phyloP scores from a whole-genome alignment of 2,797 vertebrate species.

The Oreortyx pictus region DNA sequence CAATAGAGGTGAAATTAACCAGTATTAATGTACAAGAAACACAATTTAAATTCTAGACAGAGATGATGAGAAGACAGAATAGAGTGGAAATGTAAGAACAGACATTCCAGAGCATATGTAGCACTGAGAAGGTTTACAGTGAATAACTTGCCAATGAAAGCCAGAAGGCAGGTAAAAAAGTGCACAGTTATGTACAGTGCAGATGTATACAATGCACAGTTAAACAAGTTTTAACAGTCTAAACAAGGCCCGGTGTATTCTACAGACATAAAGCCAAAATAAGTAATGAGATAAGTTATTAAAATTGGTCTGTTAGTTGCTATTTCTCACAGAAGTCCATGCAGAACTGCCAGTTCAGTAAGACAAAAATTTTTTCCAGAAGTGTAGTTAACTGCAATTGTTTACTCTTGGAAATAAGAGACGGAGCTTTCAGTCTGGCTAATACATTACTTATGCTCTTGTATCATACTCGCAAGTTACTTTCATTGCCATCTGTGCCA shows the following conservation, averaged over 20 bases:
- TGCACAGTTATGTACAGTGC: background rate
- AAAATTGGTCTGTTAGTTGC: background rate
- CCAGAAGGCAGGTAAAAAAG: background rate
- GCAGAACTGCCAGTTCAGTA: background rate
- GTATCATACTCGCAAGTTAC: background rate
- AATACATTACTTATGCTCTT: background rate
- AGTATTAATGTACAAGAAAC: background rate
- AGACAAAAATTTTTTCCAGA: background rate
- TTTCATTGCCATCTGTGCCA: background rate
- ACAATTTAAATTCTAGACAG: background rate
- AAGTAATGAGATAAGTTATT: background rate
- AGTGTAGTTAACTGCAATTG: background rate
- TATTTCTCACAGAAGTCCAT: background rate
- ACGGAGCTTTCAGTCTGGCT: background rate
- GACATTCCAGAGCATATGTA: background rate
- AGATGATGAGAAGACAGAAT: background rate
- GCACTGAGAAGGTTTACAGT: background rate
- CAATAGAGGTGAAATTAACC: background rate
- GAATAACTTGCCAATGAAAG: background rate
- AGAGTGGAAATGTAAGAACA: background rate
- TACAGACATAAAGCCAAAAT: background rate
- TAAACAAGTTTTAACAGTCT: background rate
- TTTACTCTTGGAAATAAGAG: background rate
- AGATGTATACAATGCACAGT: background rate
- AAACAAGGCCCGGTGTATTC: background rate